These are phyloP conservation scores for Butorides virescens DNA, from an alignment of 2,113 vertebrate species.

Conservation along the genomic window DNA sequence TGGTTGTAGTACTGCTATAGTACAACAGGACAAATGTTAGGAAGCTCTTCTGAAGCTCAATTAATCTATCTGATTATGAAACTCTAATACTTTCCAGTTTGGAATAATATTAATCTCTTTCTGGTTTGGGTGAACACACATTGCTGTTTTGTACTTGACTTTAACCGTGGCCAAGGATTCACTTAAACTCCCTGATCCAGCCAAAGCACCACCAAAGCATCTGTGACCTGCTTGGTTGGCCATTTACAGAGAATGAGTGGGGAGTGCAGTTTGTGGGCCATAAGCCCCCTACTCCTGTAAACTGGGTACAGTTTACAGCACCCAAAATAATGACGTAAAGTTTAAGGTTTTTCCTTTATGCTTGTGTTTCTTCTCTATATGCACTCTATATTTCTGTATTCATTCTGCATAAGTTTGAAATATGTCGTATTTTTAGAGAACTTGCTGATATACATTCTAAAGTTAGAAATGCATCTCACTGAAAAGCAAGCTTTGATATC, in stretches of 20 bases:
- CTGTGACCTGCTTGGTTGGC: neutral
- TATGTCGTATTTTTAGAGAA: constrained; percentile 20
- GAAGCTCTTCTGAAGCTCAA: neutral
- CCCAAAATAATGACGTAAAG: neutral
- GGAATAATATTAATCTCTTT: neutral
- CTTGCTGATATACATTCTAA: constrained; percentile 20
- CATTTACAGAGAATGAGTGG: neutral
- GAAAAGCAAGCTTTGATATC: constrained; percentile 12
- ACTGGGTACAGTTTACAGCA: neutral
- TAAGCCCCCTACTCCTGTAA: neutral
- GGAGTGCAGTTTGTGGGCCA: neutral
- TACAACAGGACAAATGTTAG: neutral
- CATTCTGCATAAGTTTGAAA: neutral
- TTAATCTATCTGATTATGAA: neutral
- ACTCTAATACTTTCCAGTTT: neutral
- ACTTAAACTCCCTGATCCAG: neutral
- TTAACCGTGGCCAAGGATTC: neutral
- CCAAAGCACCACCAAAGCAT: neutral
- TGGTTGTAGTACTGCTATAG: neutral
- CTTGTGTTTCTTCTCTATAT: neutral
- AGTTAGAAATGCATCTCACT: constrained; percentile 34
- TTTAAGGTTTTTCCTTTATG: neutral
- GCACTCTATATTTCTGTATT: neutral
- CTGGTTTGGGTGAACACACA: neutral
- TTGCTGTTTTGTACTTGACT: neutral